A percentile compares a stretch with the other conserved stretches of the same genome.
Conservation (phyloP, 2,797 vertebrate genomes). For the Hyperoplus lanceolatus region DNA sequence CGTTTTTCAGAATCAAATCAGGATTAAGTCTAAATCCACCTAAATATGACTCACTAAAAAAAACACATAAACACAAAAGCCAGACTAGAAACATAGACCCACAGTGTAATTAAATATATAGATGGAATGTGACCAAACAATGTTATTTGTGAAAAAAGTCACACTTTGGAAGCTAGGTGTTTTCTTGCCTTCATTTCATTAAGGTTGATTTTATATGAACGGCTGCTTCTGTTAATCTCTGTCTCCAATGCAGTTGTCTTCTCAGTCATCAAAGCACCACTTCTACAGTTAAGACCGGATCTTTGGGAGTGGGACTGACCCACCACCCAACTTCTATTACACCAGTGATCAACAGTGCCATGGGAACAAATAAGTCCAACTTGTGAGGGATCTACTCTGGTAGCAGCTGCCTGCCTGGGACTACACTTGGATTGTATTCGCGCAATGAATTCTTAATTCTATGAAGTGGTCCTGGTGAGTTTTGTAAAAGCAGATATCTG, state of each 20-base stretch:
- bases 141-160: not conserved
- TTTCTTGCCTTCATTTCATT: not conserved
- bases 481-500: not conserved
- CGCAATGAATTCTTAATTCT: not conserved
- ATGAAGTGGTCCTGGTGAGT: not conserved
- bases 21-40: conserved; percentile 35
- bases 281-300: conserved; percentile 61
- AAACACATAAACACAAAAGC: not conserved
- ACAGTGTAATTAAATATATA: not conserved
- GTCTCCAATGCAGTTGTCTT: conserved; percentile 37
- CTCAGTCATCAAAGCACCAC: conserved; percentile 21
- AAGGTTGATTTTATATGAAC: not conserved
- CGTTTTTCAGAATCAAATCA: conserved; percentile 28
- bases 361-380: conserved; percentile 89
- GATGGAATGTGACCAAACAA: not conserved
- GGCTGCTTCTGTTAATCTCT: conserved; percentile 13
- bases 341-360: conserved; percentile 76
- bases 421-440: not conserved
- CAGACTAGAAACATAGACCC: not conserved
- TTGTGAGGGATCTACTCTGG: conserved; percentile 77
- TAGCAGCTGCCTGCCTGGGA: not conserved
- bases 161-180: not conserved
- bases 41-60: not conserved
- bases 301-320: conserved; percentile 54
- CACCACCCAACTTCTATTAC: conserved; percentile 17